phyloP scores from a whole-genome alignment of 2,797 vertebrate species.

The Sebastes flavidus region DNA sequence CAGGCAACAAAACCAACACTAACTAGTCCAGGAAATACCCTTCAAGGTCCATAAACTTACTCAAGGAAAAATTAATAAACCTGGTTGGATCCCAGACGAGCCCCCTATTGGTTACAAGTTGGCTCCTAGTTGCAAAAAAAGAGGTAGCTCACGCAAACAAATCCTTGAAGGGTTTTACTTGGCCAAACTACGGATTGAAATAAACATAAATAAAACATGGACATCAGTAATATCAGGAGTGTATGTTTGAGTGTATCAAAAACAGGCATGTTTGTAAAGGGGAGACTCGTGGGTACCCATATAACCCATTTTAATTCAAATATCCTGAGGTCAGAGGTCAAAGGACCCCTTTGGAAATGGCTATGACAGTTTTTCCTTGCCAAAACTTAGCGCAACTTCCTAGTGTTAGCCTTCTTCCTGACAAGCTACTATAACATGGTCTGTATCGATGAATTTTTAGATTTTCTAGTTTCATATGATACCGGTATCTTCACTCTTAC shows the following conservation, averaged over 20 bases:
- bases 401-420: too few relatives aligned
- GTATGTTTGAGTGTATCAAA: background rate
- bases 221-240: background rate
- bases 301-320: fast-evolving
- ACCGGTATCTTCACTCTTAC: too few relatives aligned
- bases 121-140: background rate
- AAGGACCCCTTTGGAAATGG: too few relatives aligned
- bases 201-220: background rate
- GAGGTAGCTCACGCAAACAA: background rate
- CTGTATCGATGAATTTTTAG: too few relatives aligned
- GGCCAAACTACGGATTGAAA: background rate
- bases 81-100: background rate
- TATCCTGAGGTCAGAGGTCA: too few relatives aligned
- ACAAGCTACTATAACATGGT: too few relatives aligned
- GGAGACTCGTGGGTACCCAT: too few relatives aligned
- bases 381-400: too few relatives aligned
- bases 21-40: background rate
- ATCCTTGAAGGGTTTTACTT: background rate
- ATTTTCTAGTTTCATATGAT: too few relatives aligned
- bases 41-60: background rate
- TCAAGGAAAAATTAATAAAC: background rate
- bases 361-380: too few relatives aligned
- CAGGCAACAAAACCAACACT: background rate
- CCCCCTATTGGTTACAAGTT: background rate
- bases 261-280: too few relatives aligned